Conservation (phyloP, 2,888 invertebrate genomes). For the Lissonota sp. region DNA sequence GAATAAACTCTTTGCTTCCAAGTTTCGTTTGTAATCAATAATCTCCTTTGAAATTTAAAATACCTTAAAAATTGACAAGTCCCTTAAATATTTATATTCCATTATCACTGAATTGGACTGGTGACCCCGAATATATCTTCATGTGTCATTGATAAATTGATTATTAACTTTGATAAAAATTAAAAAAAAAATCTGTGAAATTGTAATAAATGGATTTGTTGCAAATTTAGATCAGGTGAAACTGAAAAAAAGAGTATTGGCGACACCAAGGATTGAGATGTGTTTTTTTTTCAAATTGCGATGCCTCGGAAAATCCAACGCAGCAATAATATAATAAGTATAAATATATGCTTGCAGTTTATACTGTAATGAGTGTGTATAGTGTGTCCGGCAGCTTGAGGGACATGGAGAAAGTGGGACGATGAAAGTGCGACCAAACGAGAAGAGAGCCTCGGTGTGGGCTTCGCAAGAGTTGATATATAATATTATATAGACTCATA, state of each 20-base stretch:
- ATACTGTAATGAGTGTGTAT: conserved; percentile 16
- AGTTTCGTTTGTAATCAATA: background rate
- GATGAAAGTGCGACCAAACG: conserved; percentile 82
- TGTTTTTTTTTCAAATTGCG: conserved; percentile 32
- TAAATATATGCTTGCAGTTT: conserved; percentile 22
- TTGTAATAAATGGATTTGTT: too few relatives aligned
- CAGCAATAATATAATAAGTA: conserved; percentile 17
- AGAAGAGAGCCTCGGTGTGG: conserved; percentile 67
- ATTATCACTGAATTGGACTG: too few relatives aligned
- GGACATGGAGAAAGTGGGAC: conserved; percentile 81
- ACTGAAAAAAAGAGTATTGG: too few relatives aligned
- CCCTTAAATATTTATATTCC: too few relatives aligned
- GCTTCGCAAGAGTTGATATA: conserved; percentile 47
- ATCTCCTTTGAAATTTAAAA: background rate
- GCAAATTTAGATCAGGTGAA: background rate
- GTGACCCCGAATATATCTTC: too few relatives aligned
- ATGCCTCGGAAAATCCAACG: conserved; percentile 41
- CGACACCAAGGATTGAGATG: too few relatives aligned
- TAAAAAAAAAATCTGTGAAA: too few relatives aligned
- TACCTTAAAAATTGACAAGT: too few relatives aligned
- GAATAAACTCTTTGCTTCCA: background rate
- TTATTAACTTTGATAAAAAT: too few relatives aligned
- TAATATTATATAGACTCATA: too few relatives aligned
- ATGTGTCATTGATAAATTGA: too few relatives aligned
- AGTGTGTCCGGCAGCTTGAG: conserved; percentile 54